phyloP scores from a whole-genome alignment of 2,113 vertebrate species.

The Pygathrix nemaeus region DNA sequence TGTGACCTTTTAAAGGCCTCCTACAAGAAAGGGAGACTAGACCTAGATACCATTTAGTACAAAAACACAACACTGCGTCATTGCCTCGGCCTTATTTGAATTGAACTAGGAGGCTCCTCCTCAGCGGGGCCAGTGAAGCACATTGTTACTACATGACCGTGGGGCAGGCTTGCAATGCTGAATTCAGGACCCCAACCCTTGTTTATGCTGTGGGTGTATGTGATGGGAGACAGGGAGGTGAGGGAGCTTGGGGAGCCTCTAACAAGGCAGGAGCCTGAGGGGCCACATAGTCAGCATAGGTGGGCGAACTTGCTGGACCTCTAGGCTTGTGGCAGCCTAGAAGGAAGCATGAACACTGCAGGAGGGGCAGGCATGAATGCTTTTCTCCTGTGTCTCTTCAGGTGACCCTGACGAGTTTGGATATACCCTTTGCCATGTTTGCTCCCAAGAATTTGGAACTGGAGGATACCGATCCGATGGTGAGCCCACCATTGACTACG shows the following conservation, averaged over 20 bases:
- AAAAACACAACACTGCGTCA: too few species aligned
- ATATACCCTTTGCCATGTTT: constrained; percentile 97
- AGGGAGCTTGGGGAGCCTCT: neutral
- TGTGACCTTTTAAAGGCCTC: neutral
- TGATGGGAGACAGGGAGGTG: neutral
- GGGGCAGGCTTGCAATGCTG: neutral
- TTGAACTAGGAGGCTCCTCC: neutral
- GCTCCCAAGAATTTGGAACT: constrained; percentile 92
- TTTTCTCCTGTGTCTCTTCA: constrained; percentile 81
- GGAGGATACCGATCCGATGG: constrained; percentile 96
- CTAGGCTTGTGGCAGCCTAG: neutral
- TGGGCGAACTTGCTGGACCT: neutral
- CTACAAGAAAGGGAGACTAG: neutral
- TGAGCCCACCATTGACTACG: constrained; percentile 75
- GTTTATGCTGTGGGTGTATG: neutral
- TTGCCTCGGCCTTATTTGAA: neutral
- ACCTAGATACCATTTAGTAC: neutral
- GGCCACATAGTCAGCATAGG: neutral
- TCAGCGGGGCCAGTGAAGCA: neutral
- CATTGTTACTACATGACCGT: neutral
- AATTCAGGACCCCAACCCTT: neutral
- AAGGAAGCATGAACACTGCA: neutral
- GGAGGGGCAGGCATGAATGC: constrained; percentile 35
- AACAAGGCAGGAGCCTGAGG: neutral
- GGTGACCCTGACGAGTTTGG: constrained; percentile 93